Evolutionary conservation across 2,888 invertebrate species (phyloP).

Genomic region (Dendrolimus pini): DNA sequence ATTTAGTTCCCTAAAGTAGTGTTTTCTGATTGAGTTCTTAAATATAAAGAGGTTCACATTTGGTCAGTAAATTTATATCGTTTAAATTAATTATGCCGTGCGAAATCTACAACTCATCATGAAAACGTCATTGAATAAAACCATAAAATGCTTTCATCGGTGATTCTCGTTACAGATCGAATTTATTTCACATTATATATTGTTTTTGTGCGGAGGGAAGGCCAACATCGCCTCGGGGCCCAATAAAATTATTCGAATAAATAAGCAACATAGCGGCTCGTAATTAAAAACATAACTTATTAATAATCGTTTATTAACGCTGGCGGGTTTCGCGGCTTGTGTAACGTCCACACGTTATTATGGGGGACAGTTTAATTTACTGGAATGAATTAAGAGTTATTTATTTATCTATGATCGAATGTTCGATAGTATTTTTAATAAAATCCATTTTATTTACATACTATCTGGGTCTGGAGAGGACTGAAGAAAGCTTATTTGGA

Average conservation of each 20-base stretch:
- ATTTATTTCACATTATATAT: slow-evolving; percentile 69
- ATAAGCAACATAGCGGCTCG: slow-evolving; percentile 60
- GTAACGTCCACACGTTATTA: slow-evolving; percentile 20
- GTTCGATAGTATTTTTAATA: no score
- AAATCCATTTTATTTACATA: no score
- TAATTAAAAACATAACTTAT: slow-evolving; percentile 76
- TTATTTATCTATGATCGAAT: background rate
- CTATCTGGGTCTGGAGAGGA: no score
- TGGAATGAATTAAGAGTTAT: background rate
- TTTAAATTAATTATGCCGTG: no score
- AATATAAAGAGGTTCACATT: no score
- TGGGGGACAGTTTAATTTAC: slow-evolving; percentile 1
- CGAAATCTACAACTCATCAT: no score
- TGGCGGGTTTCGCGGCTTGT: slow-evolving; percentile 63
- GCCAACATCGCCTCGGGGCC: slow-evolving; percentile 59
- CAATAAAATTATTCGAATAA: slow-evolving; percentile 74
- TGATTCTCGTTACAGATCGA: slow-evolving; percentile 69
- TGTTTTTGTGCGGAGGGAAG: slow-evolving; percentile 50
- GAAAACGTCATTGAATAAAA: no score
- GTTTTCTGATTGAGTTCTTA: no score
- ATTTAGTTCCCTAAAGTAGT: no score
- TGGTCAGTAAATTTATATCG: no score
- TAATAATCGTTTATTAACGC: slow-evolving; percentile 72
- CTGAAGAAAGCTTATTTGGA: no score
- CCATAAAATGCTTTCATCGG: slow-evolving; percentile 23